phyloP scores from a whole-genome alignment of 2,797 vertebrate species.

The Tinamus major region DNA sequence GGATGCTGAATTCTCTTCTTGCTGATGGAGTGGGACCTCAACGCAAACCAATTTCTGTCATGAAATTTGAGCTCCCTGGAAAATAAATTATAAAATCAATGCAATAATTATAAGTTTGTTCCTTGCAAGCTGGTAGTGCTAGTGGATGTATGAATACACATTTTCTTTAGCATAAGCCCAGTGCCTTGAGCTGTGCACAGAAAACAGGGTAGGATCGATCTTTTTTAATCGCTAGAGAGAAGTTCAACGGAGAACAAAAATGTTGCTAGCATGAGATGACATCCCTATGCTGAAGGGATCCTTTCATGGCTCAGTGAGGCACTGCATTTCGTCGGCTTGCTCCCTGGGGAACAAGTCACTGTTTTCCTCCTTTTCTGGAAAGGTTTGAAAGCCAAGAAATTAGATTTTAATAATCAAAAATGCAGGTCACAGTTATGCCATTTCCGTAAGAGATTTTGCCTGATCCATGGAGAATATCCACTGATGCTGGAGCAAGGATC shows the following conservation, averaged over 20 bases:
- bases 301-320: constrained; percentile 26
- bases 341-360: constrained; percentile 15
- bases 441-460: constrained; percentile 54
- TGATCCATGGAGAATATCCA: constrained; percentile 28
- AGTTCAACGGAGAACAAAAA: constrained; percentile 37
- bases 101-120: constrained; percentile 42
- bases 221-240: constrained; percentile 53
- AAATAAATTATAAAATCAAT: constrained; percentile 62
- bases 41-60: neutral
- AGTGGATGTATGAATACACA: constrained; percentile 4
- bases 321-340: neutral
- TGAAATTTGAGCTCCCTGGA: constrained; percentile 37
- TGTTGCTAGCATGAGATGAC: constrained; percentile 15
- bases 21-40: neutral
- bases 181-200: neutral
- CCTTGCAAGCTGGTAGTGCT: neutral
- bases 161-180: constrained; percentile 18
- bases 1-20: neutral
- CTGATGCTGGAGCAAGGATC: constrained; percentile 36
- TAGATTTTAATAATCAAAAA: constrained; percentile 60
- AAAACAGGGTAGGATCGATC: constrained; percentile 2
- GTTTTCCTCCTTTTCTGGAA: constrained; percentile 48
- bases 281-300: constrained; percentile 29
- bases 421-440: constrained; percentile 1
- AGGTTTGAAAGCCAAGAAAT: constrained; percentile 8